Base-by-base conservation (phyloP, 2,888 invertebrate genomes). In the Plemyria rubiginata region DNA sequence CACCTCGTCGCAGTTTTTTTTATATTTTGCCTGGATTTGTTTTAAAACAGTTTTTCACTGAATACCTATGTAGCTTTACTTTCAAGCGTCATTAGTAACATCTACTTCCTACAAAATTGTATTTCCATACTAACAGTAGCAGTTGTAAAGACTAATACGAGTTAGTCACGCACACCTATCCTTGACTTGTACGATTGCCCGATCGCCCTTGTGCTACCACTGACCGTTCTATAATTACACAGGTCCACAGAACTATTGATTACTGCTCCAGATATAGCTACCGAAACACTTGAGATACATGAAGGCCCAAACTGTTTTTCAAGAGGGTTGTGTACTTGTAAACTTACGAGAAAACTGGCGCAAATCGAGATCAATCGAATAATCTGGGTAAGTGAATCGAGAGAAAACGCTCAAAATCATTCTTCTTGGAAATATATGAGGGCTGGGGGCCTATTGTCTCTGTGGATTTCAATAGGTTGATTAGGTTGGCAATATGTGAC, bases 191-290 rank as follows among this genome's bases (percentile, higher is more conserved):
- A 54, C 40, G 59, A 62, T 67, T 70, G 72, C 60, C 65, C 63
- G 62, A 67, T 71, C 74, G 79, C 79, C 83, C 80, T 81, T 82
- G 79, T 73, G 65, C 28, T 62, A 51, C 69, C 68, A 65, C 62
- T 54, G 68, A 55, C 62, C 52, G 50, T 43, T 65, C 76, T 79
- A 80, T 79, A 64, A 60, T 79, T 78, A 78, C 76, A 75, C 70
- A 65, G 67, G 67, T 66, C 68, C 65, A 64, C 66, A 75, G 79
- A 78, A 77, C 77, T 83, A 85, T 86, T 77, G 85, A 86, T 86
- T 82, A 70, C 51, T 51, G 32, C 62, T 76, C 73, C 75, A 67
- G 70, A 77, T 75, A 78, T 82, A 83, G 76, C 74, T 68, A 71
- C 77, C 66, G 70, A 64, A 73, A 70, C 77, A 77, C 79, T 80